phyloP scores from a whole-genome alignment of 2,797 vertebrate species.

The Pantherophis vulpinus region DNA sequence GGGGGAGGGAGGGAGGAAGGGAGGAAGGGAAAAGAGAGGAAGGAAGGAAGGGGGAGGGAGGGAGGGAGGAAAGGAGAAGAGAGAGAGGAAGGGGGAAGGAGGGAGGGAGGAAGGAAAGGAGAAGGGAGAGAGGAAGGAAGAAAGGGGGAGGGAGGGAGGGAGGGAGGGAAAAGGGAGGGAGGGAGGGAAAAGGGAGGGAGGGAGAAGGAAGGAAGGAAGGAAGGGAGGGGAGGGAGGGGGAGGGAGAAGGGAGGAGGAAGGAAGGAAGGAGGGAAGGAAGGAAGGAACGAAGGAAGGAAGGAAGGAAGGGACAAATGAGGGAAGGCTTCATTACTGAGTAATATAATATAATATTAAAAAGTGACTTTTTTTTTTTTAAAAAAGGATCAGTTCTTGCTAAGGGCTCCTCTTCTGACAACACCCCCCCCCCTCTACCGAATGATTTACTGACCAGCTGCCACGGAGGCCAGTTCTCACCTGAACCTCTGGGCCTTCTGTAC shows the following conservation, averaged over 20 bases:
- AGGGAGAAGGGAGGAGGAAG: no score
- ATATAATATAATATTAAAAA: background rate
- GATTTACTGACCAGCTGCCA: background rate
- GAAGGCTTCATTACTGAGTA: background rate
- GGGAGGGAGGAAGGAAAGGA: fast-evolving
- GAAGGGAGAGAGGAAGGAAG: no score
- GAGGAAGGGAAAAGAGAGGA: fast-evolving
- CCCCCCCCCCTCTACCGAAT: background rate
- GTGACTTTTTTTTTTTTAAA: background rate
- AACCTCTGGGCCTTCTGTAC: no score
- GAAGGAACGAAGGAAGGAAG: no score
- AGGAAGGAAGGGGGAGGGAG: fast-evolving
- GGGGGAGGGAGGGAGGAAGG: no score
- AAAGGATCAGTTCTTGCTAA: background rate
- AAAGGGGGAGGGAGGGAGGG: no score
- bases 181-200: no score
- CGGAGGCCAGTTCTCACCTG: background rate
- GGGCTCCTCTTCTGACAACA: background rate
- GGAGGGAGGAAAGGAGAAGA: fast-evolving
- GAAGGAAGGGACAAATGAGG: no score
- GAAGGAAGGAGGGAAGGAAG: fast-evolving
- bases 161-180: no score
- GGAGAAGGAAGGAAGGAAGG: fast-evolving
- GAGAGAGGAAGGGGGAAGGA: fast-evolving
- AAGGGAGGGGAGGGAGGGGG: fast-evolving